Evolutionary conservation across 2,888 invertebrate genomes (phyloP), one percentile per base, ranked within the genome.

Genomic region (Epinotia ramella): DNA sequence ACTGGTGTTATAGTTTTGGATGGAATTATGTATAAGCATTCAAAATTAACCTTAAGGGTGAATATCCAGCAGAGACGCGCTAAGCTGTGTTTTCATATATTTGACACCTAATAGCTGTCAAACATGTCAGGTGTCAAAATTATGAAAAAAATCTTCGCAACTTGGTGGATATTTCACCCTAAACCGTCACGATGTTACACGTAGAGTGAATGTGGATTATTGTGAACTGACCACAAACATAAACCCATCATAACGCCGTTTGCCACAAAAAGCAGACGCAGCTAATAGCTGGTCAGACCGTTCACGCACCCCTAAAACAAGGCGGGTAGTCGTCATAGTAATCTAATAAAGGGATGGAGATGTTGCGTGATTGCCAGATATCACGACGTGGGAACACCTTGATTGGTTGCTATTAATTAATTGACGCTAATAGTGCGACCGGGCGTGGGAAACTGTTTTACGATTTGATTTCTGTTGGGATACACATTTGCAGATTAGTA

Each of bases 321-420:
- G 89, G 89, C 87, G 83, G 81, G 85, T 84, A 87, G 84, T 81
- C 81, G 24, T 82, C 86, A 87, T 84, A 82, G 81, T 87, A 90
- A 91, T 91, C 89, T 87, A 90, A 91, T 90, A 89, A 89, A 87
- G 83, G 88, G 88, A 92, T 94, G 89, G 94, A 94, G 94, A 94
- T 94, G 93, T 94, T 94, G 94, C 94, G 93, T 94, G 94, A 94
- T 94, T 93, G 90, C 81, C 86, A 89, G 92, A 90, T 92, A 94
- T 93, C 91, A 91, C 86, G 85, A 86, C 91, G 91, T 91, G 92
- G 92, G 93, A 93, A 93, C 87, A 90, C 93, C 91, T 94, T 93
- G 91, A 92, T 93, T 93, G 90, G 87, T 87, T 83, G 82, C 49
- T 82, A 84, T 90, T 93, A 91, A 94, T 94, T 94, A 94, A 93